phyloP scores from a whole-genome alignment of 2,888 invertebrate species.

The Agrochola litura region DNA sequence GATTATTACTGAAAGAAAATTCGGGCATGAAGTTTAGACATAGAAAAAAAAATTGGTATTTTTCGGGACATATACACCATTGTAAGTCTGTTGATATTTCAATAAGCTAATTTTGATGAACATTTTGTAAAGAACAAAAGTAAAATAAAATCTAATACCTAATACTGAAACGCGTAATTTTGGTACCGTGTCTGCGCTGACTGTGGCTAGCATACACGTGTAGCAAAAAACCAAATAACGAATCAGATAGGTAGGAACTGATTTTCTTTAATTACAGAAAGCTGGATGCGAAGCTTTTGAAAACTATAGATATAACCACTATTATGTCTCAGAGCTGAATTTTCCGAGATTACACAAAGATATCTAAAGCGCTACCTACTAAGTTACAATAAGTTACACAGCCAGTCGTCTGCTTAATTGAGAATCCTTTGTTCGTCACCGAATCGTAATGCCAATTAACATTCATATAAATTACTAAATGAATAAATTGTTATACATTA shows the following conservation, averaged over 20 bases:
- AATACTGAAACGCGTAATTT: background rate
- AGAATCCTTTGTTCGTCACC: constrained; percentile 50
- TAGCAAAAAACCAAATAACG: background rate
- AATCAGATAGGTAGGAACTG: background rate
- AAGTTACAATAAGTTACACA: constrained; percentile 44
- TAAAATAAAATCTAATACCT: background rate
- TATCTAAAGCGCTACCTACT: constrained; percentile 17
- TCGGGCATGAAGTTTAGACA: too few species aligned
- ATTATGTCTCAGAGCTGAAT: background rate
- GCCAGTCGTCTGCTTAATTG: constrained; percentile 30
- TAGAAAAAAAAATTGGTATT: background rate
- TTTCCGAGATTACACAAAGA: constrained; percentile 24
- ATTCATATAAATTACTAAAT: constrained; percentile 45
- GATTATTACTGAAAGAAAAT: background rate
- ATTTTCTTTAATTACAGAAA: background rate
- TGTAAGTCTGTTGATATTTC: too few species aligned
- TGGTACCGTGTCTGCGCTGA: background rate
- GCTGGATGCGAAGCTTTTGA: background rate
- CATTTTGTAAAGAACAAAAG: too few species aligned
- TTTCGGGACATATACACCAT: too few species aligned
- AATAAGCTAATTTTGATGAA: background rate
- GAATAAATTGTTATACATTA: constrained; percentile 37
- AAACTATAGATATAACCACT: background rate
- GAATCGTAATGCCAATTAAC: constrained; percentile 47
- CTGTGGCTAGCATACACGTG: background rate